Conservation (phyloP, 2,888 invertebrate genomes). For the Dryadula phaetusa region DNA sequence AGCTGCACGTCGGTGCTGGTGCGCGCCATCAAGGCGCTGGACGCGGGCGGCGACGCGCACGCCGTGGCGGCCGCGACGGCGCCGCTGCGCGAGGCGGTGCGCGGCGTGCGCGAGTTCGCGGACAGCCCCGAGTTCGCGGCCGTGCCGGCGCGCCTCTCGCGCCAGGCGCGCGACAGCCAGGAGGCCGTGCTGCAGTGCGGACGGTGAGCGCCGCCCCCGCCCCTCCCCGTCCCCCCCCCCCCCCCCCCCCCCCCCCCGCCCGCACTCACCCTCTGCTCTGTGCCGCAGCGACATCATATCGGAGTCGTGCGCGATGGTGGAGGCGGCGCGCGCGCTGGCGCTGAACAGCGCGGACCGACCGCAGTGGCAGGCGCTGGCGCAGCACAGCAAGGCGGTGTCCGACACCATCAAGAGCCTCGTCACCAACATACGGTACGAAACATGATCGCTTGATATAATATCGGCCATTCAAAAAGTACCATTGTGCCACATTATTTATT, state of each 20-base stretch:
- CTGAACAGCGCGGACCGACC: conserved; percentile 95
- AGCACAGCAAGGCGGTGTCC: conserved; percentile 97
- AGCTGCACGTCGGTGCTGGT: conserved; percentile 97
- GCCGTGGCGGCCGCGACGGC: conserved; percentile 88
- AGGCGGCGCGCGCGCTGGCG: conserved; percentile 94
- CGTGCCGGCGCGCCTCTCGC: conserved; percentile 95
- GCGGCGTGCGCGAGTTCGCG: conserved; percentile 96
- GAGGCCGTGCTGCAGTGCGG: conserved; percentile 95
- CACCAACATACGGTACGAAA: conserved; percentile 90
- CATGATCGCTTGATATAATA: too few relatives aligned
- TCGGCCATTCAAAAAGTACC: too few relatives aligned
- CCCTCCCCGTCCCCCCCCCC: too few relatives aligned
- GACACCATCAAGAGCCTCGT: conserved; percentile 98
- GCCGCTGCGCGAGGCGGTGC: conserved; percentile 95
- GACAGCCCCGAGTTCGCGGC: conserved; percentile 97
- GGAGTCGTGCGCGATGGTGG: conserved; percentile 88
- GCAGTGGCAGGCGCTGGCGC: conserved; percentile 97
- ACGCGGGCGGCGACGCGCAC: conserved; percentile 90
- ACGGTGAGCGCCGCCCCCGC: conserved; percentile 56
- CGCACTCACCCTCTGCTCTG: neutral
- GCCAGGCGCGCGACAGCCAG: conserved; percentile 92
- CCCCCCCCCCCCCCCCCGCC: neutral
- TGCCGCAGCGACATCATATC: conserved; percentile 72
- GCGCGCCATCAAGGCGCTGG: conserved; percentile 95
- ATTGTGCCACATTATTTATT: too few relatives aligned